Percentiles rank a stretch among this genome's conserved stretches.
phyloP scores from a whole-genome alignment of 64 coral and sea anemone species.

The Astreopora myriophthalma region DNA sequence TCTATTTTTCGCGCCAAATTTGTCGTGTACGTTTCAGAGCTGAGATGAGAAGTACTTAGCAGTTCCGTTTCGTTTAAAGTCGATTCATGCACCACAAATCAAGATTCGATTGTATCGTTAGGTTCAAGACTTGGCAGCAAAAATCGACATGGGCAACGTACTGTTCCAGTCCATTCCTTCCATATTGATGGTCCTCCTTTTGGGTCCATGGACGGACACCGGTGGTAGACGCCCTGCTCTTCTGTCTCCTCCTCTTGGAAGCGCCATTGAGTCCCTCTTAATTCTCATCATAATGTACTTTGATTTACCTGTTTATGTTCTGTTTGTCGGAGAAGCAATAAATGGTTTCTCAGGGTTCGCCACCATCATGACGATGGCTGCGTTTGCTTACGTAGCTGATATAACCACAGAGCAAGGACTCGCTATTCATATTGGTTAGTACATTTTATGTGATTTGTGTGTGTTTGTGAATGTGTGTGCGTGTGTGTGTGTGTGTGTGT shows the following conservation, averaged over 20 bases:
- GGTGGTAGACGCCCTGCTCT: constrained; percentile 80
- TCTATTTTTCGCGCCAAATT: no score
- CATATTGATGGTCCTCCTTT: constrained; percentile 70
- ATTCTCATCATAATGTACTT: constrained; percentile 85
- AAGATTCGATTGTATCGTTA: neutral
- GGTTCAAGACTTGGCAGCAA: constrained; percentile 72
- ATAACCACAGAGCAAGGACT: constrained; percentile 63
- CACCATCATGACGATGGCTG: constrained; percentile 77
- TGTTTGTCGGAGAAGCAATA: constrained; percentile 86
- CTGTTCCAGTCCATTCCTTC: constrained; percentile 82
- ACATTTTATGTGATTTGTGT: neutral
- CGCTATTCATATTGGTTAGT: constrained; percentile 79
- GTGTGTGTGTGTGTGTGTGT: no score
- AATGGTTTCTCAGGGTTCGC: constrained; percentile 84
- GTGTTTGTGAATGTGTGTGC: no score
- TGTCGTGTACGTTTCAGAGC: no score
- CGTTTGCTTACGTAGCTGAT: constrained; percentile 91
- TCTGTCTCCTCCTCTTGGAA: constrained; percentile 72
- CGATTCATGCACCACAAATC: neutral
- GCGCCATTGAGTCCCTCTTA: constrained; percentile 70
- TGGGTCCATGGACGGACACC: constrained; percentile 96
- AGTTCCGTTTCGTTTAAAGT: no score
- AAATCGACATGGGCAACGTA: constrained; percentile 69
- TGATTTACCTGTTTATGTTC: constrained; percentile 67
- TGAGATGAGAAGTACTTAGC: no score